A percentile compares a stretch with the other conserved stretches of the same genome.
Conservation (phyloP, 2,797 vertebrate species). For the Schizothorax lantsangensis region DNA sequence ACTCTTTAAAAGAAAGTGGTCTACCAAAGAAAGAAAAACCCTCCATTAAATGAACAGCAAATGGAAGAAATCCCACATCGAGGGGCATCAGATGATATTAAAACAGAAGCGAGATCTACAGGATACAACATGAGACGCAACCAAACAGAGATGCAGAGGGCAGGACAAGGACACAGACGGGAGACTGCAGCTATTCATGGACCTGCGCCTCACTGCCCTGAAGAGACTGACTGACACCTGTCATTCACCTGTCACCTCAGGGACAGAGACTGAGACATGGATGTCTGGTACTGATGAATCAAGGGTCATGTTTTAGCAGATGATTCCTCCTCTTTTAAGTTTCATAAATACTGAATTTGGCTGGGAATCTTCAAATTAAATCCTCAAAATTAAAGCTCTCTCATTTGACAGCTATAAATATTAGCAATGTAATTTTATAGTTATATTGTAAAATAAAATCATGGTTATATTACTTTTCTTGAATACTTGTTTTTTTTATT, state of each 20-base stretch:
- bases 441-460: background rate
- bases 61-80: conserved; percentile 34
- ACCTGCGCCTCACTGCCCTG: conserved; percentile 3
- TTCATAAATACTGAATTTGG: background rate
- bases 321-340: background rate
- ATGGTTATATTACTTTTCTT: background rate
- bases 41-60: conserved; percentile 70
- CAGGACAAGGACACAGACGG: conserved; percentile 59
- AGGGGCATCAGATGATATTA: conserved; percentile 42
- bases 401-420: background rate
- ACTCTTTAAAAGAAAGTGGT: conserved; percentile 97
- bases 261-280: background rate
- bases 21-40: conserved; percentile 93
- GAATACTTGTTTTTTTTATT: background rate
- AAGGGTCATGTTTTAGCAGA: background rate
- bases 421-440: background rate
- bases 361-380: background rate
- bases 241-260: background rate
- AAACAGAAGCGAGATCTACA: conserved; percentile 50
- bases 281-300: background rate
- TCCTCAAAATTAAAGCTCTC: background rate
- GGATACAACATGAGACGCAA: conserved; percentile 50
- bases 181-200: conserved; percentile 9
- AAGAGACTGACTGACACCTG: conserved; percentile 23
- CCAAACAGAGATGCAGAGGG: conserved; percentile 61